Base-by-base conservation (phyloP, 1,140 invertebrate genomes). In the Zaprionus kolodkinae region DNA sequence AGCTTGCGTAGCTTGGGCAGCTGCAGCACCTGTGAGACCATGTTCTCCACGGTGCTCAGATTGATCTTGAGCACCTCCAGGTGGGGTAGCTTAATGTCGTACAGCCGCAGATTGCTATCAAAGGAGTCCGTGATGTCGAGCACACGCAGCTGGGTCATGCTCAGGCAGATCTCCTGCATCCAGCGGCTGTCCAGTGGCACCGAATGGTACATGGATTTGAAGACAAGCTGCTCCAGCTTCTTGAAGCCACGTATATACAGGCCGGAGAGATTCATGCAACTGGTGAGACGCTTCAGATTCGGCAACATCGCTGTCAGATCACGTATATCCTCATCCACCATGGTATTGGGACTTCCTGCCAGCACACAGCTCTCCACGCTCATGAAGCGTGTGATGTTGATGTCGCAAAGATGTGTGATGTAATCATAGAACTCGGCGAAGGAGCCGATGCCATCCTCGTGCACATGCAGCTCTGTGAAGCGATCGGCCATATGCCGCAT, bases 41-140 rank as follows among this genome's bases (percentile, higher is more conserved):
- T 89, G 38, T 40, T 30, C 21, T 89, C 85, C 13, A 85, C 70
- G 3, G 38, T 90, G 60, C 75, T 89, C 48, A 89, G 70, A 55
- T 89, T 89, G 48, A 89, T 81, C 38, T 81, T 89, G 9, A 89
- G 76, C 7, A 89, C 85, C 40, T 89, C 85, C 45, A 89, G 64
- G 0, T 85, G 78, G 12, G 85, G 85, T 54, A 89, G 40, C 33
- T 89, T 72, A n/a, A 89, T 89, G 40, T 79, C 85, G 1, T 75
- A 13, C 3, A 89, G 55, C 0, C 81, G 57, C 0, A 89, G 69
- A 10, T 40, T 38, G 54, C 85, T 89, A 38, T 89, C 85, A 13
- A 89, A 89, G 12, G 77, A 80, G 30, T 89, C 85, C 21, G 75
- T 89, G 12, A 89, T 89, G 45, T 89, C 85, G 10, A 89, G 50